Evolutionary conservation across 2,113 vertebrate genomes (phyloP).

Genomic region (Misgurnus anguillicaudatus): DNA sequence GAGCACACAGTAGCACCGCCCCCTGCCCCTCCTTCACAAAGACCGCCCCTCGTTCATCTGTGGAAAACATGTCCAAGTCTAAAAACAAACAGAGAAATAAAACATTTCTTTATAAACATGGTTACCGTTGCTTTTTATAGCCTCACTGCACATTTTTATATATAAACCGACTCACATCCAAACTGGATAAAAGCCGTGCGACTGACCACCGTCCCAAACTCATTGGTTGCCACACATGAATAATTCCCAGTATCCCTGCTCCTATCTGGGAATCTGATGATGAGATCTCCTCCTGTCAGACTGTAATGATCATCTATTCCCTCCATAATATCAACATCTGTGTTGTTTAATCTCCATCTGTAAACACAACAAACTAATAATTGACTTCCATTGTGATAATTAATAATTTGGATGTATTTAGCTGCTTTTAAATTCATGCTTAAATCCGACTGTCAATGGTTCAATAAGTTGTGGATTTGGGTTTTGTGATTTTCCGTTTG

Average conservation of each 20-base stretch:
- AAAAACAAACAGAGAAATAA: constrained; percentile 28
- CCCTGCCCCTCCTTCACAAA: constrained; percentile 89
- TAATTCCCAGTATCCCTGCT: constrained; percentile 85
- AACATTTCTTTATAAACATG: background rate
- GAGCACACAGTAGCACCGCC: constrained; percentile 88
- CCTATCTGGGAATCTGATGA: constrained; percentile 87
- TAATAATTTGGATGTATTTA: no score
- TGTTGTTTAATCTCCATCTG: constrained; percentile 87
- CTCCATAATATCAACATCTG: constrained; percentile 78
- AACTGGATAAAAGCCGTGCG: constrained; percentile 86
- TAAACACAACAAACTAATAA: constrained; percentile 43
- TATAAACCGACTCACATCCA: constrained; percentile 83
- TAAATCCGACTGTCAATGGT: no score
- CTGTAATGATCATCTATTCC: constrained; percentile 76
- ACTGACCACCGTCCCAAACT: constrained; percentile 87
- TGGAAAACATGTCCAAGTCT: constrained; percentile 94
- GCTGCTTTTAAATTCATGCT: no score
- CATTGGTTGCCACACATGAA: constrained; percentile 85
- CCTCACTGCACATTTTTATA: no score
- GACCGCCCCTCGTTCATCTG: constrained; percentile 88
- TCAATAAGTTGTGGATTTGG: no score
- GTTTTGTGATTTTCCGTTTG: no score
- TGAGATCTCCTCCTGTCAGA: constrained; percentile 86
- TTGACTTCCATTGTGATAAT: no score
- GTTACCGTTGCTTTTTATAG: background rate